These are phyloP conservation scores for Calephelis perditalis DNA, from an alignment of 2,888 invertebrate genomes.

Conservation along the genomic window DNA sequence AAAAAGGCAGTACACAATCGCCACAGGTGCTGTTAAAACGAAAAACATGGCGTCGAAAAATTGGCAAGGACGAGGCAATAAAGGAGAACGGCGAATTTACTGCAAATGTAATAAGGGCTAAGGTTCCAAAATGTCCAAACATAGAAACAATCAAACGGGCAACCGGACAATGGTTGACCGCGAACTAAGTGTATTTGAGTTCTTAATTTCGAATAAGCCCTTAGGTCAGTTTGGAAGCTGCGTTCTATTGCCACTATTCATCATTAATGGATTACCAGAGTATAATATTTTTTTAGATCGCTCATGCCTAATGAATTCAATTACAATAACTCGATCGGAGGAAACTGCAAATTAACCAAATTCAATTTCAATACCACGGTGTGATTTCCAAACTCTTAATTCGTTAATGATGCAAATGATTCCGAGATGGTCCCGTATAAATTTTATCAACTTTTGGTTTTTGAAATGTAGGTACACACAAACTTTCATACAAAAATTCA, in stretches of 20 bases:
- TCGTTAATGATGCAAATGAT: no score
- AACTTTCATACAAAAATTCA: no score
- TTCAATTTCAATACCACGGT: no score
- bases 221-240: constrained; percentile 21
- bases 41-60: constrained; percentile 33
- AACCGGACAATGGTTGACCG: constrained; percentile 39
- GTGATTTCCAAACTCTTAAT: no score
- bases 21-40: constrained; percentile 48
- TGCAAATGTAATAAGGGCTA: constrained; percentile 28
- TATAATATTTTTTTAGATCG: constrained; percentile 1
- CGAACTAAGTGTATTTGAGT: constrained; percentile 40
- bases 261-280: constrained; percentile 8
- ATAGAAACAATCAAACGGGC: constrained; percentile 37
- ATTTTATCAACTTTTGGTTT: no score
- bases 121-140: constrained; percentile 32
- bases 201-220: constrained; percentile 34
- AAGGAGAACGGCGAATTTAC: constrained; percentile 17
- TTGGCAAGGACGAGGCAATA: constrained; percentile 26
- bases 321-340: not conserved
- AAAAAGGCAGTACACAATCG: constrained; percentile 37
- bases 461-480: no score
- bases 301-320: constrained; percentile 6
- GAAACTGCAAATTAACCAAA: no score
- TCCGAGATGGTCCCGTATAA: no score
- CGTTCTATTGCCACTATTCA: constrained; percentile 24